Conservation (phyloP, 53 echinoderm and acorn worm species). For the Apostichopus leukothele region DNA sequence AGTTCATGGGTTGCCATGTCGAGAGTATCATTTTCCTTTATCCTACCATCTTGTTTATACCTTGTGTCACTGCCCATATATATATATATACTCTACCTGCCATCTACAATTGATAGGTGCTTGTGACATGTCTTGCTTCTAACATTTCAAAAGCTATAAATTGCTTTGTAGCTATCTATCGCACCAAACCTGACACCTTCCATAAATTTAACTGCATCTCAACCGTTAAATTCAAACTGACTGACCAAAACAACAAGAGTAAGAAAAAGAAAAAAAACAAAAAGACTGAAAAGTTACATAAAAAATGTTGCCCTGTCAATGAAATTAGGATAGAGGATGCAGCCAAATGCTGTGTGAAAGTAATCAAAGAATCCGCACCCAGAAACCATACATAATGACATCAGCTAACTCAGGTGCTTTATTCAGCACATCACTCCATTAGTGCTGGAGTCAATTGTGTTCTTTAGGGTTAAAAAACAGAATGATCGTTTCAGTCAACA, state of each 20-base stretch:
- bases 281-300: too few species aligned
- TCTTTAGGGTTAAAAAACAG: not conserved
- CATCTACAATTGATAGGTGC: too few species aligned
- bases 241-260: not conserved
- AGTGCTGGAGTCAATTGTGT: not conserved
- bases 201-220: not conserved
- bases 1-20: too few species aligned
- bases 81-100: too few species aligned
- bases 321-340: not conserved
- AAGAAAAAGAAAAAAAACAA: not conserved
- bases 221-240: not conserved
- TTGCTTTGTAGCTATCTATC: too few species aligned
- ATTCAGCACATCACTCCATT: not conserved
- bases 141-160: too few species aligned
- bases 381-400: not conserved
- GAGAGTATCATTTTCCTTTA: too few species aligned
- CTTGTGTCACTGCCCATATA: too few species aligned
- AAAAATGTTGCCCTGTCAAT: not conserved
- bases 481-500: not conserved
- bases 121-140: too few species aligned
- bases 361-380: not conserved
- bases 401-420: not conserved
- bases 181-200: not conserved
- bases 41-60: too few species aligned
- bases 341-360: not conserved